Evolutionary conservation across 2,797 vertebrate species (phyloP).

Genomic region (Arctocebus calabarensis): DNA sequence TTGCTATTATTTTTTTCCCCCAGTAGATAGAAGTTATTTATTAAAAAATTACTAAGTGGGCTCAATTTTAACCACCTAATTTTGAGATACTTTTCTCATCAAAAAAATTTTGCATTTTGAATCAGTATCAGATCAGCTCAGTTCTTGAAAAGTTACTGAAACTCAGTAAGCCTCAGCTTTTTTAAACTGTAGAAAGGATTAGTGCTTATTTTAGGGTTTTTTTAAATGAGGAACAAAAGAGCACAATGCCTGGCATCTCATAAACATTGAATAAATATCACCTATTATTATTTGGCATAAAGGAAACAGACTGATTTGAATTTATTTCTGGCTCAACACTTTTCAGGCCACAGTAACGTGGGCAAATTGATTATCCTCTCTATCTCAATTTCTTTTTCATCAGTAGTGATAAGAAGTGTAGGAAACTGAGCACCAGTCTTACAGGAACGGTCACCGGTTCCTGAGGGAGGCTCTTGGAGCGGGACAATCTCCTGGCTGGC

Average conservation of each 20-base stretch:
- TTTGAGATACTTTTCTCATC: background rate
- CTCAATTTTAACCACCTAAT: background rate
- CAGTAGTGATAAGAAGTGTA: background rate
- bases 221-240: background rate
- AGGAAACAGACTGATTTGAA: background rate
- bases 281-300: background rate
- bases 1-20: background rate
- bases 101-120: slow-evolving; percentile 30
- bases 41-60: background rate
- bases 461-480: too few relatives aligned
- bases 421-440: too few relatives aligned
- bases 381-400: background rate
- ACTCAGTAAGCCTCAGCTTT: background rate
- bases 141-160: background rate
- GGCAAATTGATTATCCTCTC: background rate
- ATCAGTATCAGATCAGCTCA: slow-evolving; percentile 5
- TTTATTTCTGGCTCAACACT: background rate
- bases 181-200: background rate
- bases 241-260: background rate
- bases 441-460: too few relatives aligned
- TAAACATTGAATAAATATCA: background rate
- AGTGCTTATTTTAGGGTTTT: background rate
- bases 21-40: background rate
- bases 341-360: background rate
- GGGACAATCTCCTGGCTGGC: too few relatives aligned